Conservation (phyloP, 2,888 invertebrate species). For the Smittia sp. region DNA sequence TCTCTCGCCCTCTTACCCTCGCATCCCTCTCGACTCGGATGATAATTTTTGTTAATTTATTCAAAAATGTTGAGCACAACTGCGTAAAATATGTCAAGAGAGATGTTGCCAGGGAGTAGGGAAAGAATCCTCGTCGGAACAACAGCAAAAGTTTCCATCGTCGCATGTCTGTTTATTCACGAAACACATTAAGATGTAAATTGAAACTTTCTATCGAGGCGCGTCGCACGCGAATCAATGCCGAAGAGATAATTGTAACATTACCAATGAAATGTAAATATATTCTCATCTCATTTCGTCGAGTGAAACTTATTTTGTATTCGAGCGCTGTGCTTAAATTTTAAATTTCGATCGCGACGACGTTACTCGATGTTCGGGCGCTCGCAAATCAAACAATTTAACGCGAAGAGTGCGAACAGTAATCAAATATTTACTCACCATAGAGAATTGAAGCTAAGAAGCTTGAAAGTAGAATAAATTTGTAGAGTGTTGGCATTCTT, state of each 20-base stretch:
- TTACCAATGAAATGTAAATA: constrained; percentile 33
- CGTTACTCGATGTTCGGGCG: neutral
- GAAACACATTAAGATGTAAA: neutral
- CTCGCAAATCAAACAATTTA: constrained; percentile 30
- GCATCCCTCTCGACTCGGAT: neutral
- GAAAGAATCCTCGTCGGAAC: no score
- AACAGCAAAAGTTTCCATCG: no score
- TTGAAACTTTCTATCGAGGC: constrained; percentile 27
- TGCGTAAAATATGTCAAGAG: constrained; percentile 15
- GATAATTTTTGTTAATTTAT: constrained; percentile 36
- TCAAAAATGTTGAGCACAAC: constrained; percentile 26
- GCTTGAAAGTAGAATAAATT: constrained; percentile 31
- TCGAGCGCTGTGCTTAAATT: neutral
- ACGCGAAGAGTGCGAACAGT: neutral
- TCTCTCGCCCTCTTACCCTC: neutral
- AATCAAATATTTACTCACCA: constrained; percentile 32
- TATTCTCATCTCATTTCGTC: constrained; percentile 6
- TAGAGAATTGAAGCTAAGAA: constrained; percentile 35
- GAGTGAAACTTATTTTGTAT: neutral
- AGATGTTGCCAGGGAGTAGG: neutral
- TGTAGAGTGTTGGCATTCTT: constrained; percentile 26
- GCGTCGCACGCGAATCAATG: neutral
- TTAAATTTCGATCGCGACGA: neutral
- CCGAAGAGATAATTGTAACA: constrained; percentile 30
- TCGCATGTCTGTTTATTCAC: neutral